These are phyloP conservation scores for Dascyllus trimaculatus DNA, from an alignment of 2,113 vertebrate species.

Conservation along the genomic window DNA sequence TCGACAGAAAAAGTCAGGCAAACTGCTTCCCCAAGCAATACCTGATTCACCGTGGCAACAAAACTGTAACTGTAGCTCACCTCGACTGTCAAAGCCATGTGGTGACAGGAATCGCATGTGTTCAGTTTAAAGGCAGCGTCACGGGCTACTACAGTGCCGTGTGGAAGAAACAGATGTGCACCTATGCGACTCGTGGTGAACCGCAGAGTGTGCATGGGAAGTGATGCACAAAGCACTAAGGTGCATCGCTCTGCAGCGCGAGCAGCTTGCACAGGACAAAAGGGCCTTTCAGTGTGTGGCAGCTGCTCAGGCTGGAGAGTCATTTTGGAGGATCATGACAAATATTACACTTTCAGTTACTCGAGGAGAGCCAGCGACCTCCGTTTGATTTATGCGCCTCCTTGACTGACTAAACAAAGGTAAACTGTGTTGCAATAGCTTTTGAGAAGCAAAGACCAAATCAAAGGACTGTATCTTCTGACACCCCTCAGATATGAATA, in stretches of 20 bases:
- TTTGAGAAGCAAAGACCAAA: conserved; percentile 30
- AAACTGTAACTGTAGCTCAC: conserved; percentile 11
- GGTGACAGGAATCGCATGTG: conserved; percentile 16
- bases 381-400: conserved; percentile 71
- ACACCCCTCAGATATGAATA: background rate
- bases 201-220: conserved; percentile 24
- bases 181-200: conserved; percentile 34
- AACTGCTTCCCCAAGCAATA: conserved; percentile 7
- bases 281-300: conserved; percentile 71
- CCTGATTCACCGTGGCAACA: conserved; percentile 3
- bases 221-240: conserved; percentile 46
- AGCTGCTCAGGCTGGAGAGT: conserved; percentile 69
- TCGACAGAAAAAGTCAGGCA: background rate
- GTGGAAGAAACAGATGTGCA: conserved; percentile 38
- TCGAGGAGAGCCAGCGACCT: conserved; percentile 43
- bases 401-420: conserved; percentile 50
- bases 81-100: background rate
- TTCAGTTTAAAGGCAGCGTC: conserved; percentile 3
- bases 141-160: background rate
- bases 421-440: conserved; percentile 38
- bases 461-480: conserved; percentile 32
- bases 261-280: conserved; percentile 75
- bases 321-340: conserved; percentile 81
- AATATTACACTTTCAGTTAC: conserved; percentile 80
- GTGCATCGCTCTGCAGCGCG: conserved; percentile 60